Evolutionary conservation across 2,797 vertebrate species (phyloP).

Genomic region (Loriculus beryllinus): DNA sequence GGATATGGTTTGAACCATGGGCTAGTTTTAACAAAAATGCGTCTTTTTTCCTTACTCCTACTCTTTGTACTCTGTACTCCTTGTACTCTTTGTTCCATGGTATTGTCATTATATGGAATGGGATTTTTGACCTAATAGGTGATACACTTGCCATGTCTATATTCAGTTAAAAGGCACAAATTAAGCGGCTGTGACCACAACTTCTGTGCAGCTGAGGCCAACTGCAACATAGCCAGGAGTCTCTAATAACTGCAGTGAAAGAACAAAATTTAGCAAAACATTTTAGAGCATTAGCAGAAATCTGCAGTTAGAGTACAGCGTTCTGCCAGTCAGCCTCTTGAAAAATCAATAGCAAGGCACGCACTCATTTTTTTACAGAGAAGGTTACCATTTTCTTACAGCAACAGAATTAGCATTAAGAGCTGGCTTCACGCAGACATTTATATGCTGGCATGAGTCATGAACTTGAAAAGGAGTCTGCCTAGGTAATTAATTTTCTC

Average conservation of each 20-base stretch:
- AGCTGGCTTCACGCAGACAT: conserved; percentile 24
- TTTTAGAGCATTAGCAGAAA: neutral
- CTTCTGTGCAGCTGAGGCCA: neutral
- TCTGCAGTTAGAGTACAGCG: neutral
- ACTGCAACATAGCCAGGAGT: neutral
- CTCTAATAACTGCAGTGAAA: neutral
- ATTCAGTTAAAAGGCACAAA: neutral
- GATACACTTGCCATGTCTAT: neutral
- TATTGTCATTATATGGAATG: neutral
- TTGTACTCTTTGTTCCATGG: neutral
- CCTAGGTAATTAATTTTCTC: conserved; percentile 54
- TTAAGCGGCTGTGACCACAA: neutral
- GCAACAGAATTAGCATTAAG: conserved; percentile 41
- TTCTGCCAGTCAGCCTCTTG: conserved; percentile 14
- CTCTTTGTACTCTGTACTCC: no score
- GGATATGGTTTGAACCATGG: neutral
- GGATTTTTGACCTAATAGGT: neutral
- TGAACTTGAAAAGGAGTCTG: conserved; percentile 53
- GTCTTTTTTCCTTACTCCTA: neutral
- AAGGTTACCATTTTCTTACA: conserved; percentile 28
- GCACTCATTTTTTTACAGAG: neutral
- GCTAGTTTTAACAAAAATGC: neutral
- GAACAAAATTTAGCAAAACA: neutral
- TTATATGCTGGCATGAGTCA: conserved; percentile 59
- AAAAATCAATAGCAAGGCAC: conserved; percentile 37